These are phyloP conservation scores for Nycticebus coucang DNA, from an alignment of 2,113 vertebrate genomes.

Conservation along the genomic window DNA sequence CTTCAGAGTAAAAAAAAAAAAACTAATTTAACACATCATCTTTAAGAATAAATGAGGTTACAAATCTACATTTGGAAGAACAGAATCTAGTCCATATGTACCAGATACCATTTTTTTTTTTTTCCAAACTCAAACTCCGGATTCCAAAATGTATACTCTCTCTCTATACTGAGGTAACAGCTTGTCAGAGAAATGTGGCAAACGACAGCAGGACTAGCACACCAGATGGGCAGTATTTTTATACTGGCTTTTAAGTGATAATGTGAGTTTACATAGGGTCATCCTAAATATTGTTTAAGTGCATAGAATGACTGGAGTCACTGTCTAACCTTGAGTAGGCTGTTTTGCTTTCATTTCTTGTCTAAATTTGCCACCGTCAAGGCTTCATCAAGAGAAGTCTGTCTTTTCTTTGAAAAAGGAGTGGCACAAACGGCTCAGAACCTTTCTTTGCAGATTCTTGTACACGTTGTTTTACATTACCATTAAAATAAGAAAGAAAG, in stretches of 20 bases:
- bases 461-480: not conserved
- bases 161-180: slow-evolving; percentile 79
- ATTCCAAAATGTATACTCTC: slow-evolving; percentile 84
- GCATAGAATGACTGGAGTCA: slow-evolving; percentile 77
- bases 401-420: slow-evolving; percentile 69
- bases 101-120: slow-evolving; percentile 79
- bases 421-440: slow-evolving; percentile 44
- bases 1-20: slow-evolving; percentile 25
- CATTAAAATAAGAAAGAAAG: not conserved
- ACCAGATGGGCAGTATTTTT: slow-evolving; percentile 82
- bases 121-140: slow-evolving; percentile 80
- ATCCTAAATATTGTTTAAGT: slow-evolving; percentile 84
- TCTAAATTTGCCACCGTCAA: slow-evolving; percentile 75
- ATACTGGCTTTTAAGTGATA: slow-evolving; percentile 82
- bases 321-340: slow-evolving; percentile 79
- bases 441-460: slow-evolving; percentile 22
- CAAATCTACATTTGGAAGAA: slow-evolving; percentile 83
- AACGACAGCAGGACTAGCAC: slow-evolving; percentile 70
- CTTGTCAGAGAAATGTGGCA: slow-evolving; percentile 81
- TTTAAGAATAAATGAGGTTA: slow-evolving; percentile 83
- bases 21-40: slow-evolving; percentile 74
- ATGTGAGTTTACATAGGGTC: slow-evolving; percentile 83
- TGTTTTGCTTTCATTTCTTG: slow-evolving; percentile 79
- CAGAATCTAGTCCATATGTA: slow-evolving; percentile 85
- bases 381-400: slow-evolving; percentile 69